A percentile compares a stretch with the other conserved stretches of the same genome.
Conservation (phyloP, 2,113 vertebrate genomes). For the Rousettus leschenaultii region DNA sequence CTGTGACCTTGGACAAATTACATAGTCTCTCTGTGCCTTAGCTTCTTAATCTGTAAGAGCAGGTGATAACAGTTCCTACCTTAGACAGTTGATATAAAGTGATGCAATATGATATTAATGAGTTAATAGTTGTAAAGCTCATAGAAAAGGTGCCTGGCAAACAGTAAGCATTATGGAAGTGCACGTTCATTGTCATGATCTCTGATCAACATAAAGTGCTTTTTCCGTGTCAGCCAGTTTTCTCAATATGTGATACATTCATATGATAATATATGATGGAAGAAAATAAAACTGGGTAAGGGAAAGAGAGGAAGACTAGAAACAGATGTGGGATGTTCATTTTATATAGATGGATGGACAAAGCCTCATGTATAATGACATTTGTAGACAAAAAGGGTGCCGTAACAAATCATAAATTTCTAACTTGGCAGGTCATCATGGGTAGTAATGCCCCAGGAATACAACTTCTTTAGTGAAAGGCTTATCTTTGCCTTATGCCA, state of each 20-base stretch:
- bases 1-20: slow-evolving; percentile 13
- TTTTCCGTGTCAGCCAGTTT: not conserved
- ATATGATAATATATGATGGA: not conserved
- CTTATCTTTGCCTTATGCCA: not conserved
- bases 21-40: not conserved
- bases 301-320: not conserved
- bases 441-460: not conserved
- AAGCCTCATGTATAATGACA: not conserved
- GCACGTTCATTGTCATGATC: not conserved
- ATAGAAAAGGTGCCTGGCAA: not conserved
- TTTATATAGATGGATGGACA: not conserved
- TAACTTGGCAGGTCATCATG: not conserved
- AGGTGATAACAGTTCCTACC: not conserved
- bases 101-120: not conserved
- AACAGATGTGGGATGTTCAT: not conserved
- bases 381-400: not conserved
- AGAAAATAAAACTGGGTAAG: not conserved
- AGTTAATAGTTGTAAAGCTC: not conserved
- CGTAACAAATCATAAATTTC: not conserved
- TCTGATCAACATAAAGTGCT: not conserved
- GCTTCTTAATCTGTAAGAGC: slow-evolving; percentile 3
- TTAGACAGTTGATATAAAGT: not conserved
- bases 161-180: not conserved
- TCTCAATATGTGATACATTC: not conserved
- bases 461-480: not conserved